These are phyloP conservation scores for Caenorhabditis japonica DNA, from an alignment of 2,888 invertebrate genomes.

Conservation along the genomic window DNA sequence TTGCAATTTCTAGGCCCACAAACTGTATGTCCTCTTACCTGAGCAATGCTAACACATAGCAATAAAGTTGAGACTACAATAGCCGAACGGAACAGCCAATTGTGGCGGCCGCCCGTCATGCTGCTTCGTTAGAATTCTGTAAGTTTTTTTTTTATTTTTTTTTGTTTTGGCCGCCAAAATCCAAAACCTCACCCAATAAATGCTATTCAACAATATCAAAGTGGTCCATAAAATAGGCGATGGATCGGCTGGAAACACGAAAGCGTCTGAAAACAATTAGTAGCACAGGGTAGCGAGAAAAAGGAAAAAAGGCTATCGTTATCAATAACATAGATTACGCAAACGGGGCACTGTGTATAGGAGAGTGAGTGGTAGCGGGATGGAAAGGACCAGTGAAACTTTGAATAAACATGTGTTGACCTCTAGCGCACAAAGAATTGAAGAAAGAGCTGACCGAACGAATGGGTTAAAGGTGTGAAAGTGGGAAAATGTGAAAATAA, in stretches of 20 bases:
- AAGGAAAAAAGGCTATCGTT: too few species aligned
- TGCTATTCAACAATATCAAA: slow-evolving; percentile 34
- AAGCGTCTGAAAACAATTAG: slow-evolving; percentile 25
- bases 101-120: slow-evolving; percentile 45
- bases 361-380: too few species aligned
- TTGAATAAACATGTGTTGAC: too few species aligned
- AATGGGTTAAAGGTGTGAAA: slow-evolving; percentile 21
- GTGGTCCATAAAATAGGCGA: slow-evolving; percentile 33
- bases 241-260: neutral
- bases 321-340: too few species aligned
- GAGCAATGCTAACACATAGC: slow-evolving; percentile 34
- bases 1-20: too few species aligned
- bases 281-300: too few species aligned
- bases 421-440: too few species aligned
- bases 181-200: slow-evolving; percentile 25
- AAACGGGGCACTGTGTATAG: too few species aligned
- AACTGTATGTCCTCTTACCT: too few species aligned
- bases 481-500: slow-evolving; percentile 8
- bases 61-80: slow-evolving; percentile 42
- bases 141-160: neutral
- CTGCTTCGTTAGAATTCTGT: slow-evolving; percentile 35
- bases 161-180: neutral
- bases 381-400: too few species aligned
- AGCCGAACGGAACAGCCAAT: slow-evolving; percentile 43
- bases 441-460: neutral